Percentiles rank a stretch among this genome's conserved stretches.
Evolutionary conservation across 2,888 invertebrate species (phyloP).

Genomic region (Salticus scenicus): DNA sequence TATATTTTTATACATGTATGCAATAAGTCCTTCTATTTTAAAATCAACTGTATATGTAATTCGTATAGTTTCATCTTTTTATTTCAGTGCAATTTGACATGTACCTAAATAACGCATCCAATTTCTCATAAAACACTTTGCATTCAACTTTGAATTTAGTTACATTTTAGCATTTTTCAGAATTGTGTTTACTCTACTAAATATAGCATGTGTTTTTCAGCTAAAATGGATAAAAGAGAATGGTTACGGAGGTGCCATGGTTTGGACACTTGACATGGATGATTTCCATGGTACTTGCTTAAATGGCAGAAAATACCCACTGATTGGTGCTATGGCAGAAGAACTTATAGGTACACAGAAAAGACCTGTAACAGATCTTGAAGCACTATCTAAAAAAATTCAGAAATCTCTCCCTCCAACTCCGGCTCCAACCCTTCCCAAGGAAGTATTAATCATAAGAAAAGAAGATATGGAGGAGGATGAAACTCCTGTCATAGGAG

Average conservation of each 20-base stretch:
- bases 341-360: slow-evolving; percentile 87
- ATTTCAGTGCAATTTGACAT: too few relatives aligned
- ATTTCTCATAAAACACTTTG: too few relatives aligned
- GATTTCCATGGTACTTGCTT: slow-evolving; percentile 90
- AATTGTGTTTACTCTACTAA: too few relatives aligned
- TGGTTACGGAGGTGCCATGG: slow-evolving; percentile 94
- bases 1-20: too few relatives aligned
- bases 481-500: not conserved
- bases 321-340: slow-evolving; percentile 93
- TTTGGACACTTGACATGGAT: slow-evolving; percentile 88
- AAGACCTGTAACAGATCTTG: slow-evolving; percentile 54
- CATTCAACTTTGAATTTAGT: too few relatives aligned
- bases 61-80: too few relatives aligned
- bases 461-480: not conserved
- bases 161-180: too few relatives aligned
- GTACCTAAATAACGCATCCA: too few relatives aligned
- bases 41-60: too few relatives aligned
- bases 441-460: not conserved
- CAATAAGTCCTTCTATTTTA: too few relatives aligned
- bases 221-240: slow-evolving; percentile 93
- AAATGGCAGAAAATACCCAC: slow-evolving; percentile 86
- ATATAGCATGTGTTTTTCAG: too few relatives aligned
- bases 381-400: slow-evolving; percentile 62
- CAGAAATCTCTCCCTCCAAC: slow-evolving; percentile 48
- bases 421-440: slow-evolving; percentile 25